Evolutionary conservation across 2,113 vertebrate genomes (phyloP).

Genomic region (Speoplatyrhinus poulsoni): DNA sequence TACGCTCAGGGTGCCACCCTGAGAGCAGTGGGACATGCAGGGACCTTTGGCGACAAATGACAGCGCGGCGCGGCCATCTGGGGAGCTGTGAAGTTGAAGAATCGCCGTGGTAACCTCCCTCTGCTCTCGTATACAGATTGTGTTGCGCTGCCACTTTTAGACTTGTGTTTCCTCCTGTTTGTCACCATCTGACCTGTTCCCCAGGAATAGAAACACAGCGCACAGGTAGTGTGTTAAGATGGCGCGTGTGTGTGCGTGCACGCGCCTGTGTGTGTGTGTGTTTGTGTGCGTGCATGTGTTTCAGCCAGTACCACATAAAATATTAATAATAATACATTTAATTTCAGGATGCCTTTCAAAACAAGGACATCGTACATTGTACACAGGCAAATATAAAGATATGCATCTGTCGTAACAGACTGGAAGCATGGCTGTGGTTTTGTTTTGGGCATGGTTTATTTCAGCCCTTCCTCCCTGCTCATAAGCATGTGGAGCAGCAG

Average conservation of each 20-base stretch:
- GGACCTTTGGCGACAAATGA: conserved; percentile 57
- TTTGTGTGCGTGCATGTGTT: background rate
- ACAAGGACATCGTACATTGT: too few relatives aligned
- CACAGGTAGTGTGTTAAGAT: conserved; percentile 6
- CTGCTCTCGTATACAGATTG: conserved; percentile 40
- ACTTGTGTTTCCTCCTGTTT: conserved; percentile 38
- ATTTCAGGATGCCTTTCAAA: too few relatives aligned
- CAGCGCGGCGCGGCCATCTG: conserved; percentile 51
- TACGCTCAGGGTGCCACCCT: conserved; percentile 62
- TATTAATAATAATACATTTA: too few relatives aligned
- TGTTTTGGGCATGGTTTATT: too few relatives aligned
- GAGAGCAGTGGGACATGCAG: conserved; percentile 43
- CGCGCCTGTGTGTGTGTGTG: background rate
- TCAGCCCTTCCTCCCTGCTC: too few relatives aligned
- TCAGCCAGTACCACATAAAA: too few relatives aligned
- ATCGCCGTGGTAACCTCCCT: conserved; percentile 62
- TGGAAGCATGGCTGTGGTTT: too few relatives aligned
- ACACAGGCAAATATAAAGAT: too few relatives aligned
- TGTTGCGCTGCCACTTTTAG: conserved; percentile 44
- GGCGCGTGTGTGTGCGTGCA: too few relatives aligned
- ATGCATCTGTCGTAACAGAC: too few relatives aligned
- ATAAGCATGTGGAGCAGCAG: too few relatives aligned
- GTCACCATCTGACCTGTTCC: conserved; percentile 34
- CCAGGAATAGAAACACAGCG: conserved; percentile 20
- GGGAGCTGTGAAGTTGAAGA: conserved; percentile 60